phyloP scores from a whole-genome alignment of 1,140 invertebrate species.

The Bombus pyrosoma region DNA sequence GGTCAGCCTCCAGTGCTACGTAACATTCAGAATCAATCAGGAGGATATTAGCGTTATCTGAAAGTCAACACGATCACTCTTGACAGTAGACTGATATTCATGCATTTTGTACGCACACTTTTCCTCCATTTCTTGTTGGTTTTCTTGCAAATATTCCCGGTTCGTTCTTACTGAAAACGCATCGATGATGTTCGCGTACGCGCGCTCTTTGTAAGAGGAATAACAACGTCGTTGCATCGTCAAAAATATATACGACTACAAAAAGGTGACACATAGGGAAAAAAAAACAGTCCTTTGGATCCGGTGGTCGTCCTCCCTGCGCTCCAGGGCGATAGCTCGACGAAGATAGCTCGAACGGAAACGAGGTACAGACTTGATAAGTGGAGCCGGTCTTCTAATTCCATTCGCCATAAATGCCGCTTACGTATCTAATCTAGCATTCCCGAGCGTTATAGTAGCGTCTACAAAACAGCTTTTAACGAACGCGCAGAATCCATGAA shows the following conservation, averaged over 20 bases:
- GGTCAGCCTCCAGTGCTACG: slow-evolving; percentile 55
- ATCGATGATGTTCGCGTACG: background rate
- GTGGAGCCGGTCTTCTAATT: slow-evolving; percentile 67
- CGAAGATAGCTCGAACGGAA: slow-evolving; percentile 66
- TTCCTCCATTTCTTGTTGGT: background rate
- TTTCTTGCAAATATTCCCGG: background rate
- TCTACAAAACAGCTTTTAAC: slow-evolving; percentile 65
- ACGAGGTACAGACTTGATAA: slow-evolving; percentile 65
- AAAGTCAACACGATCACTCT: slow-evolving; percentile 20
- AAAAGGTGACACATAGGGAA: too few species aligned
- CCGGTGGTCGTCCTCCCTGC: slow-evolving; percentile 17
- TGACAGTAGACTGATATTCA: slow-evolving; percentile 11
- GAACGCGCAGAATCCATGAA: slow-evolving; percentile 69
- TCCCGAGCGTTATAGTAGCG: slow-evolving; percentile 43
- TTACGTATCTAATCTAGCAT: slow-evolving; percentile 74
- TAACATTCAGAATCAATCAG: slow-evolving; percentile 10
- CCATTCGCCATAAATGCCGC: slow-evolving; percentile 67
- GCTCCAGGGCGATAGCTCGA: slow-evolving; percentile 43
- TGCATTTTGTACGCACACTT: background rate
- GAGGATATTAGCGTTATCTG: slow-evolving; percentile 26
- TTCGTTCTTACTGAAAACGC: background rate
- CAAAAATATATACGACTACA: background rate
- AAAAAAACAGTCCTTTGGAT: slow-evolving; percentile 11
- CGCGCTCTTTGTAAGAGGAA: background rate
- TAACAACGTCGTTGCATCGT: background rate